These are phyloP conservation scores for Pollenia labialis DNA, from an alignment of 2,888 invertebrate genomes.

Conservation along the genomic window DNA sequence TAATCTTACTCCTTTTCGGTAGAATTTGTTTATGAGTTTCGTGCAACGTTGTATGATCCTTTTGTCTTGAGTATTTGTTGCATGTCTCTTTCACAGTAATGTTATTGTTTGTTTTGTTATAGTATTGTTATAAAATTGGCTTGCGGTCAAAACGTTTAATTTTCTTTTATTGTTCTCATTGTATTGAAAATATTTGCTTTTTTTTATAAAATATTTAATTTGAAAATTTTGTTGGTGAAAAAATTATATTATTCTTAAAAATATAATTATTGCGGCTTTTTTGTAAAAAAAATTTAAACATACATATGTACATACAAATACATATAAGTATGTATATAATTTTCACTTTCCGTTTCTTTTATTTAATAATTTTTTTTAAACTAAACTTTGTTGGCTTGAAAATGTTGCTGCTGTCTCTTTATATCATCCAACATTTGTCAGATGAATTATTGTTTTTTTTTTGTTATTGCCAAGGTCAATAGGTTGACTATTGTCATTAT, in stretches of 20 bases:
- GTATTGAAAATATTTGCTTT: constrained; percentile 48
- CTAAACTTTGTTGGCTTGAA: neutral
- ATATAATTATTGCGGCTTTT: constrained; percentile 74
- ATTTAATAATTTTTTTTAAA: constrained; percentile 17
- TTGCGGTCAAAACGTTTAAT: constrained; percentile 83
- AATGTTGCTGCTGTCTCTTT: constrained; percentile 1
- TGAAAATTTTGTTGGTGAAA: constrained; percentile 41
- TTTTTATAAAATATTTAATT: constrained; percentile 54
- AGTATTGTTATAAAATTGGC: constrained; percentile 78
- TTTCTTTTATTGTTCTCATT: constrained; percentile 72
- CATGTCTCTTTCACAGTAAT: constrained; percentile 48
- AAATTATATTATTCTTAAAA: constrained; percentile 55
- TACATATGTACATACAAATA: too few species aligned
- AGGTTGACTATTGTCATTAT: constrained; percentile 33
- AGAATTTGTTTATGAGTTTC: constrained; percentile 32
- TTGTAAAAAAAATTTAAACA: constrained; percentile 16
- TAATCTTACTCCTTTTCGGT: constrained; percentile 34
- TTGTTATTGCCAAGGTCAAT: constrained; percentile 78
- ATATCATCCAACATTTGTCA: constrained; percentile 60
- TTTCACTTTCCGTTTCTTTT: constrained; percentile 77
- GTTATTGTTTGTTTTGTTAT: constrained; percentile 65
- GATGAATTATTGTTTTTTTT: constrained; percentile 24
- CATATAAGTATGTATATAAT: constrained; percentile 56
- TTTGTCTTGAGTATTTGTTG: constrained; percentile 53
- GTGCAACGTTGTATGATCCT: constrained; percentile 52